Conservation (phyloP, 2,797 vertebrate species). For the Enteromius paludinosus region DNA sequence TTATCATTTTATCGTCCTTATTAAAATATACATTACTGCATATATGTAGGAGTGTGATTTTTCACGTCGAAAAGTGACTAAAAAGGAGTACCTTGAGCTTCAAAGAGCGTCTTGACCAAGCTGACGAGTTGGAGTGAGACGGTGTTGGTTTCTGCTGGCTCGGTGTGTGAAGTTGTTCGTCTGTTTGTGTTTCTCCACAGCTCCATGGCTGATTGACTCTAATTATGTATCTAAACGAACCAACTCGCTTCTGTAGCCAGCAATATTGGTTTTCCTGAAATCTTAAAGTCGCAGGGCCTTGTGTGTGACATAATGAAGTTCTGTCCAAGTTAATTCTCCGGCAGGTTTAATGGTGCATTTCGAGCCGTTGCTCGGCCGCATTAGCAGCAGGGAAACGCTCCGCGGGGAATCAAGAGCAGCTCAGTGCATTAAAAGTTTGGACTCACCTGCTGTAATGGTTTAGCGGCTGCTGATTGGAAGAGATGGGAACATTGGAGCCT, state of each 20-base stretch:
- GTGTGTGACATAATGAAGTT: conserved; percentile 81
- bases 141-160: background rate
- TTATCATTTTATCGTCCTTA: no score
- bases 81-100: no score
- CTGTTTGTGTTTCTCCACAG: conserved; percentile 32
- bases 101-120: no score
- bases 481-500: conserved; percentile 61
- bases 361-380: conserved; percentile 72
- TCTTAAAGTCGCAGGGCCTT: conserved; percentile 70
- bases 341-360: conserved; percentile 79
- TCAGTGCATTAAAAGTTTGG: conserved; percentile 67
- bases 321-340: conserved; percentile 76
- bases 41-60: no score
- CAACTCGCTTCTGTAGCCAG: conserved; percentile 63
- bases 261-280: conserved; percentile 71
- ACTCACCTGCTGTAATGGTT: conserved; percentile 61
- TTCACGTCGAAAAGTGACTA: no score
- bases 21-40: no score
- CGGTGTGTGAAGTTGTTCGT: background rate
- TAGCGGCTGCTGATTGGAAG: conserved; percentile 54
- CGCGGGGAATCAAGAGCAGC: conserved; percentile 64
- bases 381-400: conserved; percentile 58
- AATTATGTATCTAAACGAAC: conserved; percentile 73
- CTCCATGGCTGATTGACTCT: conserved; percentile 67
- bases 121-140: no score